These are phyloP conservation scores for Ophiodon elongatus DNA, from an alignment of 2,113 vertebrate genomes.

Conservation along the genomic window DNA sequence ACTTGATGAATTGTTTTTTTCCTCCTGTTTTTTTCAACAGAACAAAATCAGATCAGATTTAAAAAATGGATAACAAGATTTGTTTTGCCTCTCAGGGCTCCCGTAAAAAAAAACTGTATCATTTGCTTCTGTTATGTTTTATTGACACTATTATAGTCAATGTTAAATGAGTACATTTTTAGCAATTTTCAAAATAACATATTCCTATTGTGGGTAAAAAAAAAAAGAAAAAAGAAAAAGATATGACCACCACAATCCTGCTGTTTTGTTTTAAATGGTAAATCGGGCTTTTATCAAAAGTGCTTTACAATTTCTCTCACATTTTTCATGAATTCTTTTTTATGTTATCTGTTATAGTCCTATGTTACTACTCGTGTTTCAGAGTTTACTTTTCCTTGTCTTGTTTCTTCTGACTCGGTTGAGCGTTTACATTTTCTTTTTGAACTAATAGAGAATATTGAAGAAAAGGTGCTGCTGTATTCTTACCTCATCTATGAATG, in stretches of 20 bases:
- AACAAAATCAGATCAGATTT: no score
- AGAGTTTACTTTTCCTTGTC: neutral
- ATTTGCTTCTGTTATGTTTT: no score
- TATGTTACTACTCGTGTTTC: no score
- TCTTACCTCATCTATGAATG: slow-evolving; percentile 95
- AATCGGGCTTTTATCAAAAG: neutral
- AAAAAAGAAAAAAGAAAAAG: no score
- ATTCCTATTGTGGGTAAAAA: neutral
- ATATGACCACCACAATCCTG: neutral
- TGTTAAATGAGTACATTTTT: neutral
- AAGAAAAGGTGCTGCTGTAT: neutral
- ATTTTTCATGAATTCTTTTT: no score
- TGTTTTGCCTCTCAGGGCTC: no score
- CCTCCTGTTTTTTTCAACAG: no score
- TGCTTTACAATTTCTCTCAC: neutral
- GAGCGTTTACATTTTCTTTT: neutral
- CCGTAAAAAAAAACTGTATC: no score
- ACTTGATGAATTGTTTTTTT: no score
- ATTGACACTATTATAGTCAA: neutral
- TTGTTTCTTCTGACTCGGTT: neutral
- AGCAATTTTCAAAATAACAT: neutral
- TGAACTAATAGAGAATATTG: neutral
- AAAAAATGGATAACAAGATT: no score
- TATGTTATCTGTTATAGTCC: neutral
- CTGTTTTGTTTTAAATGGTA: neutral